Percentiles rank a stretch among this genome's conserved stretches.
Conservation (phyloP, 2,888 invertebrate genomes). For the Hypena proboscidalis region DNA sequence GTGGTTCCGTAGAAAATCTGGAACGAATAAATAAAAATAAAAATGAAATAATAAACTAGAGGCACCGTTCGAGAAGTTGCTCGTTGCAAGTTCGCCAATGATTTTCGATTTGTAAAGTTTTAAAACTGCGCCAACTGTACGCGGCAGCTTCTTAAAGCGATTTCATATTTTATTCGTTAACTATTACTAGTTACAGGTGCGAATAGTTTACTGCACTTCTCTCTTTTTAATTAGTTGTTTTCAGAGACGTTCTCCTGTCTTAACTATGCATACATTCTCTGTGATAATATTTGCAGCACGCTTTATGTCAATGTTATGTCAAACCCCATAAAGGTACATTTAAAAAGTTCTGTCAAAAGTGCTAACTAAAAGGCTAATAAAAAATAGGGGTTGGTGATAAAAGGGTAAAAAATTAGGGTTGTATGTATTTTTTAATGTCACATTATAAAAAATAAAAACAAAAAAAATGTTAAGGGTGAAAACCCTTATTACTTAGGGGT, state of each 20-base stretch:
- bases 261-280: not conserved
- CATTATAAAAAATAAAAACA: too few species aligned
- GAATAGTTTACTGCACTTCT: constrained; percentile 23
- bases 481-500: too few species aligned
- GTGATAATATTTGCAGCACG: too few species aligned
- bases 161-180: constrained; percentile 44
- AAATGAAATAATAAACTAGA: constrained; percentile 52
- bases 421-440: too few species aligned
- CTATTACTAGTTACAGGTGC: constrained; percentile 37
- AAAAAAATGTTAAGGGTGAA: too few species aligned
- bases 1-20: constrained; percentile 35
- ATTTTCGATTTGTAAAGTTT: constrained; percentile 48
- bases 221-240: constrained; percentile 15
- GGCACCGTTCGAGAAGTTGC: constrained; percentile 34
- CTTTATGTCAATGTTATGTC: too few species aligned
- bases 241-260: too few species aligned
- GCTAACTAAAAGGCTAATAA: too few species aligned
- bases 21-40: constrained; percentile 51
- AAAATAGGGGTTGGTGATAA: too few species aligned
- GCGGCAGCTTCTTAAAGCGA: constrained; percentile 32
- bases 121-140: constrained; percentile 44
- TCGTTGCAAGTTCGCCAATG: constrained; percentile 41
- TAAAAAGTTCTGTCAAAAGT: too few species aligned
- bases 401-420: too few species aligned
- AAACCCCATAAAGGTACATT: too few species aligned